Conservation (phyloP, 2,797 vertebrate genomes). For the Hemitrygon akajei region DNA sequence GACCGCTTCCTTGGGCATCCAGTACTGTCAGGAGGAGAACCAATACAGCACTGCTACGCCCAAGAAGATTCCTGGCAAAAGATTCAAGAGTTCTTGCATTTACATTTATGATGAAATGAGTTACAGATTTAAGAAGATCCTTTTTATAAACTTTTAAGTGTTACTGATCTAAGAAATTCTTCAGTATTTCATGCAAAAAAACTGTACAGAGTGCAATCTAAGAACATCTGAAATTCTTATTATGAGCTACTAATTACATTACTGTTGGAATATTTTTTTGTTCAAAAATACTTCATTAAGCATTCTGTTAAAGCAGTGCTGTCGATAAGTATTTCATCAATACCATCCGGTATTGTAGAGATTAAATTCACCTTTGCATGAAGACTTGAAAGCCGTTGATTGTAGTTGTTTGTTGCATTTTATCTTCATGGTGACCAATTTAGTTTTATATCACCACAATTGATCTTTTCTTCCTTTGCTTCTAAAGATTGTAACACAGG, state of each 20-base stretch:
- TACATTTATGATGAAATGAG: constrained; percentile 49
- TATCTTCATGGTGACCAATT: neutral
- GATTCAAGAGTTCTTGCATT: constrained; percentile 63
- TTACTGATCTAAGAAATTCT: neutral
- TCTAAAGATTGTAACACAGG: neutral
- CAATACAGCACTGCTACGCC: constrained; percentile 61
- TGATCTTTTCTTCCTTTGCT: neutral
- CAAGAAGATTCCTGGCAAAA: constrained; percentile 73
- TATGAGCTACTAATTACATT: neutral
- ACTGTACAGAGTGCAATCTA: neutral
- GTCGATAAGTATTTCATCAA: neutral
- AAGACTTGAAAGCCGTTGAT: neutral
- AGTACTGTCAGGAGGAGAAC: constrained; percentile 60
- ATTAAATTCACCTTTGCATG: neutral
- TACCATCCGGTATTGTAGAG: neutral
- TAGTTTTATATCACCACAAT: neutral
- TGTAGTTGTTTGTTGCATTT: neutral
- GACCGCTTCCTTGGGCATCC: constrained; percentile 55
- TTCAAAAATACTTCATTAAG: neutral
- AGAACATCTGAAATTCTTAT: neutral
- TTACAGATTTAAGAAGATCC: neutral
- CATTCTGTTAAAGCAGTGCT: neutral
- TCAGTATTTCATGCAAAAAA: neutral
- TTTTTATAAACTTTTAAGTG: neutral
- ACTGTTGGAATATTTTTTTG: neutral